A percentile compares a stretch with the other conserved stretches of the same genome.
Conservation (phyloP, 1,140 invertebrate genomes). For the Cydia strobilella region DNA sequence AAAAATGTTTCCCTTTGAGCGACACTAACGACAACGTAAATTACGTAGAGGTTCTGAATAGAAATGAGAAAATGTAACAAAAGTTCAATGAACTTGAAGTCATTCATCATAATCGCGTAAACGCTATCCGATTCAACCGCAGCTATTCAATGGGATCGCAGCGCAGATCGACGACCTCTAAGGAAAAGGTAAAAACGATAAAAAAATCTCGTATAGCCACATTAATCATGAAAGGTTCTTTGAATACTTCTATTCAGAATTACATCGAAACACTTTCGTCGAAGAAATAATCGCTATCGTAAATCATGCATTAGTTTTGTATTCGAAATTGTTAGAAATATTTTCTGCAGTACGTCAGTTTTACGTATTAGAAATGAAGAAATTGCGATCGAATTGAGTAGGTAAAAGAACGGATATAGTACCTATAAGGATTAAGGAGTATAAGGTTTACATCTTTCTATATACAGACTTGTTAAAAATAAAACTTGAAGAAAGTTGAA, state of each 20-base stretch:
- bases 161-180: constrained; percentile 39
- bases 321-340: constrained; percentile 24
- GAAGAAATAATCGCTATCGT: constrained; percentile 50
- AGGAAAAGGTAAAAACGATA: constrained; percentile 47
- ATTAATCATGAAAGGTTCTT: constrained; percentile 58
- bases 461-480: too few species aligned
- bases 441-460: too few species aligned
- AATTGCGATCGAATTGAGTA: not conserved
- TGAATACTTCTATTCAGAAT: constrained; percentile 47
- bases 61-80: constrained; percentile 32
- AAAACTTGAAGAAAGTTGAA: too few species aligned
- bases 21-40: not conserved
- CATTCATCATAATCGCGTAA: constrained; percentile 37
- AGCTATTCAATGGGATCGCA: constrained; percentile 32
- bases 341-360: not conserved
- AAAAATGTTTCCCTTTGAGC: not conserved
- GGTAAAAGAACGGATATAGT: too few species aligned
- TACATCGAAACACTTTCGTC: constrained; percentile 63
- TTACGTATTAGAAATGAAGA: not conserved
- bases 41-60: not conserved
- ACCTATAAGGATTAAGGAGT: too few species aligned
- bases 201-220: constrained; percentile 57
- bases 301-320: constrained; percentile 58
- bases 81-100: constrained; percentile 32
- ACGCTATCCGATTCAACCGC: constrained; percentile 30